phyloP scores from a whole-genome alignment of 2,797 vertebrate species.

The Ambastaia sidthimunki region DNA sequence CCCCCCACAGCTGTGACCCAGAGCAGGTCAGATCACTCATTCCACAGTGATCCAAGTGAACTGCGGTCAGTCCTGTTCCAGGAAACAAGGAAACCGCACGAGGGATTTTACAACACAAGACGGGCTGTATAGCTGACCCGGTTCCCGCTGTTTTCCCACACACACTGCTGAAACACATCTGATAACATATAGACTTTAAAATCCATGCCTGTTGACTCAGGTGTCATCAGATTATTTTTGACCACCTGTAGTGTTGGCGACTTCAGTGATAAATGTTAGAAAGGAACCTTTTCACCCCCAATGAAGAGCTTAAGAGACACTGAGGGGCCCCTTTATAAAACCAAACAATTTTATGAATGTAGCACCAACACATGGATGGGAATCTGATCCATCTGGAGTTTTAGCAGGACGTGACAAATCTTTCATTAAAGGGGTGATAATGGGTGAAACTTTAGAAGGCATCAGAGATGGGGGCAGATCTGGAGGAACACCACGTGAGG shows the following conservation, averaged over 20 bases:
- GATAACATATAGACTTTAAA: constrained; percentile 70
- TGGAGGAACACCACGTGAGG: constrained; percentile 2
- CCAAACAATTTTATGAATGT: constrained; percentile 55
- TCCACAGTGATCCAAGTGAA: constrained; percentile 44
- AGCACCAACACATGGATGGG: constrained; percentile 57
- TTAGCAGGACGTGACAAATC: constrained; percentile 51
- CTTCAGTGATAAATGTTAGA: constrained; percentile 72
- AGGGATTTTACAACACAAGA: constrained; percentile 43
- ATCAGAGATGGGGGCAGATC: constrained; percentile 30
- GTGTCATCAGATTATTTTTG: constrained; percentile 79
- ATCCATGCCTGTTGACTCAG: constrained; percentile 76
- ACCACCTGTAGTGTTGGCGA: constrained; percentile 70
- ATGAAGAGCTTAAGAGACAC: constrained; percentile 63
- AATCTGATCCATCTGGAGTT: constrained; percentile 58
- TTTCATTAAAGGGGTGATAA: constrained; percentile 63
- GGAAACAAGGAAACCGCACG: constrained; percentile 44
- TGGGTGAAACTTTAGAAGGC: constrained; percentile 52
- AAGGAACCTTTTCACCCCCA: constrained; percentile 73
- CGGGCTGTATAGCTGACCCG: constrained; percentile 8
- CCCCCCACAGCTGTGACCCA: constrained; percentile 63
- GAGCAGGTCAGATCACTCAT: constrained; percentile 69
- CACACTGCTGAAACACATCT: constrained; percentile 58
- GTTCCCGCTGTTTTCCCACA: constrained; percentile 48
- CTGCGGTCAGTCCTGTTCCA: constrained; percentile 34
- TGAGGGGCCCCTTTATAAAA: constrained; percentile 48